Conservation (phyloP, 2,888 invertebrate genomes). For the Lordiphosa fenestrarum region DNA sequence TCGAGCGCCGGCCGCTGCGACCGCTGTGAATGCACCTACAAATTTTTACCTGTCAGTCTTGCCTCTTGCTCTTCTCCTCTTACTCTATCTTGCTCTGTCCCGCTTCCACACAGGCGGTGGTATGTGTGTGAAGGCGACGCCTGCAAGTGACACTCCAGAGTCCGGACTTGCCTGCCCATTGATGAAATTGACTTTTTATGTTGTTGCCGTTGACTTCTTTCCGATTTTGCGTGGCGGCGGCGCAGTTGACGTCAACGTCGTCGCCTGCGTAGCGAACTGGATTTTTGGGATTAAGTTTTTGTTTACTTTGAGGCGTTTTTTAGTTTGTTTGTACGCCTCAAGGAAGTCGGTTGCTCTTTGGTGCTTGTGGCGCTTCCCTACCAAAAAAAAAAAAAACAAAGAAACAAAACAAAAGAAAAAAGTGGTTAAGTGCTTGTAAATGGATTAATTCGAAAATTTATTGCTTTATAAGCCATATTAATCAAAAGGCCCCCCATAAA, state of each 20-base stretch:
- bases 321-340: constrained; percentile 77
- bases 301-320: constrained; percentile 77
- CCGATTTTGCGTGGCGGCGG: constrained; percentile 36
- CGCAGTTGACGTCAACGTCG: constrained; percentile 15
- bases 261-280: constrained; percentile 56
- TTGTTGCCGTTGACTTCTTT: constrained; percentile 66
- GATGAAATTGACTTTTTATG: constrained; percentile 78
- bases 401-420: constrained; percentile 16
- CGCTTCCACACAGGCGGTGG: constrained; percentile 10
- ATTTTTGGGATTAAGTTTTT: constrained; percentile 77
- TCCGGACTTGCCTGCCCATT: constrained; percentile 59
- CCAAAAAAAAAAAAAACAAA: constrained; percentile 12
- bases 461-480: constrained; percentile 54
- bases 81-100: constrained; percentile 19
- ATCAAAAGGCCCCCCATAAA: constrained; percentile 53
- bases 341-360: constrained; percentile 72
- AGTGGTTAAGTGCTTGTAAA: constrained; percentile 59
- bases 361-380: constrained; percentile 31
- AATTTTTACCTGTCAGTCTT: constrained; percentile 65
- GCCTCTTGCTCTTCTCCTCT: constrained; percentile 15
- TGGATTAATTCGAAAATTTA: constrained; percentile 59
- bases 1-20: constrained; percentile 10
- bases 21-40: constrained; percentile 63
- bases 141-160: constrained; percentile 60
- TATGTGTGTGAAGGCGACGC: constrained; percentile 57